Evolutionary conservation across 1,140 invertebrate genomes (phyloP).

Genomic region (Scaptomyza pallida): DNA sequence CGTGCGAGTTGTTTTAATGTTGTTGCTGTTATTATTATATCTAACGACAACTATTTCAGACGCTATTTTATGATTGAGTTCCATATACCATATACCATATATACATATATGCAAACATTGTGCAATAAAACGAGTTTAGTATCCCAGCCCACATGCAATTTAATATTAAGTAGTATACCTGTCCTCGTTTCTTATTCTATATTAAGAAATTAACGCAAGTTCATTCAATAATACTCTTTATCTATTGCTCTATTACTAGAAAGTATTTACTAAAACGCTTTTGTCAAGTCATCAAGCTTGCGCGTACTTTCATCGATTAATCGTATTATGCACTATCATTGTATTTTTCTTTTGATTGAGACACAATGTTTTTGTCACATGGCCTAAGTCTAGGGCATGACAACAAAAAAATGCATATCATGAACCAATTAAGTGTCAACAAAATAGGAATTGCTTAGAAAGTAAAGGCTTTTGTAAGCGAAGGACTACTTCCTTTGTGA

Average conservation of each 20-base stretch:
- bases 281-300: slow-evolving; percentile 26
- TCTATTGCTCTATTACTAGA: slow-evolving; percentile 4
- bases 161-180: background rate
- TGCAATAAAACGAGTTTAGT: background rate
- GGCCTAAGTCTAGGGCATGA: background rate
- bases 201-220: slow-evolving; percentile 12
- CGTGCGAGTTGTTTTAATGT: slow-evolving; percentile 54
- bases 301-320: slow-evolving; percentile 17
- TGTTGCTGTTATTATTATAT: slow-evolving; percentile 24
- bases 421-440: slow-evolving; percentile 9
- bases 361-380: slow-evolving; percentile 8
- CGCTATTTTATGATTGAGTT: slow-evolving; percentile 29
- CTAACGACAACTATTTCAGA: slow-evolving; percentile 25
- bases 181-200: background rate
- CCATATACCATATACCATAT: background rate
- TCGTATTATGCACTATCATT: slow-evolving; percentile 40
- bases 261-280: background rate
- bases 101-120: slow-evolving; percentile 8
- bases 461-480: too few relatives aligned
- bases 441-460: too few relatives aligned
- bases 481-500: too few relatives aligned
- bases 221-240: slow-evolving; percentile 38
- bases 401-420: slow-evolving; percentile 27
- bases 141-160: background rate
- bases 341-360: slow-evolving; percentile 28